Evolutionary conservation across 2,113 vertebrate genomes (phyloP), one percentile per base, ranked within the genome.

Genomic region (Aphelocoma coerulescens): DNA sequence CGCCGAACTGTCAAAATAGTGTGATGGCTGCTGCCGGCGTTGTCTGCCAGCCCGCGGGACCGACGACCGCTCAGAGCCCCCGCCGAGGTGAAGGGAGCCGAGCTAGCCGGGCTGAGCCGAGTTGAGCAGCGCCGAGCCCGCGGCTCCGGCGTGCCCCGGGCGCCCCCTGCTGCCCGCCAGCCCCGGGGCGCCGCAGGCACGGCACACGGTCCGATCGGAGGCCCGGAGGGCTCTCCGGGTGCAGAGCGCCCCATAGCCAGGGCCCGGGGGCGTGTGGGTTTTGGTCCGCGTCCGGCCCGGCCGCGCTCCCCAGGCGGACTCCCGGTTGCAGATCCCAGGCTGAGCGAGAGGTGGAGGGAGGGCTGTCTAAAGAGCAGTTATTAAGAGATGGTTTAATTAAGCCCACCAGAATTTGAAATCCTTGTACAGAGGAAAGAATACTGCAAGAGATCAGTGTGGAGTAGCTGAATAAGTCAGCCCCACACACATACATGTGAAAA

Each of bases 61-160:
- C 9, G 18, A 55, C 46, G 16, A 37, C 22, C 18, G 11, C 3
- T 39, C 98, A 97, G 92, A 43, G 37, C 11, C 44, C 22, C 68
- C 13, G 55, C 35, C 26, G 18, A 28, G 58, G 43, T 5, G 22
- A 48, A 9, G 27, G 27, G 23, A 46, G 30, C 43, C 19, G 8
- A 5, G 19, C 28, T 13, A 32, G 52, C 62, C n/a, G 2, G 27
- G 78, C 28, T 4, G n/a, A 8, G 52, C 41, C 12, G 28, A 9
- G n/a, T 1, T 1, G 5, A 4, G 17, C 46, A 1, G 37, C n/a
- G 59, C 66, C 10, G 43, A 11, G 51, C 61, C 98, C 19, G 37
- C 97, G 94, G 97, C 98, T 99, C 98, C 98, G 98, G 96, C 98
- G 99, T 99, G 98, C 98, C 98, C 98, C 98, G 98, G 98, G 99